Conservation (phyloP, 2,113 vertebrate genomes). For the Brienomyrus longianalis region DNA sequence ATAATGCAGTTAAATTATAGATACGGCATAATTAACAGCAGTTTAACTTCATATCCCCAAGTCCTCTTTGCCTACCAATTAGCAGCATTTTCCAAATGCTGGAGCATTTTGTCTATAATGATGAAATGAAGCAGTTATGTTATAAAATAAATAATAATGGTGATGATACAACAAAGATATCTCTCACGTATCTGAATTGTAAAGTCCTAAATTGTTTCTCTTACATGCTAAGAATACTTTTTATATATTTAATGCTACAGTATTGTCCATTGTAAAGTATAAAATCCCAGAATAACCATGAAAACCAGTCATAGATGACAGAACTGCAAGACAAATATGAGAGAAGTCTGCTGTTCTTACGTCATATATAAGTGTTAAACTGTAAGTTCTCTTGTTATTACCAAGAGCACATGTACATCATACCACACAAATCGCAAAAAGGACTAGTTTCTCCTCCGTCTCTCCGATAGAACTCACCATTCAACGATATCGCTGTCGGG, state of each 20-base stretch:
- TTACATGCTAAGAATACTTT: neutral
- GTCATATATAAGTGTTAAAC: neutral
- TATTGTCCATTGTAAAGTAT: neutral
- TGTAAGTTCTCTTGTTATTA: neutral
- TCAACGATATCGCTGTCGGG: slow-evolving; percentile 41
- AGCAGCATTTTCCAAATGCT: neutral
- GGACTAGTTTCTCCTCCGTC: neutral
- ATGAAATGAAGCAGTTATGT: neutral
- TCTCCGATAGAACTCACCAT: slow-evolving; percentile 41
- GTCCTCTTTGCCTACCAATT: neutral
- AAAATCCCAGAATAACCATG: neutral
- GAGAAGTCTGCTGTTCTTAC: neutral
- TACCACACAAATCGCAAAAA: neutral
- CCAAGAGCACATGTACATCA: neutral
- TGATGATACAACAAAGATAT: neutral
- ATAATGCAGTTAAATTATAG: neutral
- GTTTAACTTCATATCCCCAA: neutral
- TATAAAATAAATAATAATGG: neutral
- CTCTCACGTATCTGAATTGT: neutral
- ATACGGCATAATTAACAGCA: neutral
- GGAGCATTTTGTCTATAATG: neutral
- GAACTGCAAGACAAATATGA: neutral
- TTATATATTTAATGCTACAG: neutral
- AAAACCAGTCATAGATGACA: neutral
- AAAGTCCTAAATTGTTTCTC: neutral